Conservation (phyloP, 2,888 invertebrate genomes). For the Melinaea menophilus region DNA sequence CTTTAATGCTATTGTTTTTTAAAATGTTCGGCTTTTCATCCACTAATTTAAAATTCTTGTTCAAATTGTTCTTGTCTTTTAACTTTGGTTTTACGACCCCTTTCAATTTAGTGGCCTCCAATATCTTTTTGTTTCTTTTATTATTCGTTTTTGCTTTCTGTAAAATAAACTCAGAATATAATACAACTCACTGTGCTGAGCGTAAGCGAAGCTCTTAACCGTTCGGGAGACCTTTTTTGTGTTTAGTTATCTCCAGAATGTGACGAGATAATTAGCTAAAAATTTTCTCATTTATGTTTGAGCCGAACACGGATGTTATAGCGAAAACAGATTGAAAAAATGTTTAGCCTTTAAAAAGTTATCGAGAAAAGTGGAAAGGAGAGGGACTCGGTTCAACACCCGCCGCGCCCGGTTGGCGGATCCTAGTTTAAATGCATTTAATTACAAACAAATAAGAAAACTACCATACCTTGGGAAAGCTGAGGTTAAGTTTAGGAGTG, state of each 20-base stretch:
- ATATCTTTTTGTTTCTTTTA: slow-evolving; percentile 14
- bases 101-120: slow-evolving; percentile 14
- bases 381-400: too few species aligned
- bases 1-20: slow-evolving; percentile 16
- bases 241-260: too few species aligned
- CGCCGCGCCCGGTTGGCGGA: too few species aligned
- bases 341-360: too few species aligned
- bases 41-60: slow-evolving; percentile 14
- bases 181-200: neutral
- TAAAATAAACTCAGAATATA: neutral
- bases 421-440: too few species aligned
- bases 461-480: slow-evolving; percentile 42
- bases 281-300: too few species aligned
- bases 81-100: slow-evolving; percentile 14
- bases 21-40: slow-evolving; percentile 8
- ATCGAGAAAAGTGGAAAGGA: too few species aligned
- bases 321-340: too few species aligned
- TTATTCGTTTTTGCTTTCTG: slow-evolving; percentile 21
- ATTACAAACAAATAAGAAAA: slow-evolving; percentile 10
- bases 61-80: slow-evolving; percentile 16
- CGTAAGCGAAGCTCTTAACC: too few species aligned
- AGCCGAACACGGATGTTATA: too few species aligned
- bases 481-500: slow-evolving; percentile 39
- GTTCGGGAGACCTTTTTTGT: too few species aligned
- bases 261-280: too few species aligned